These are phyloP conservation scores for Menura novaehollandiae DNA, from an alignment of 2,113 vertebrate genomes.

Conservation along the genomic window DNA sequence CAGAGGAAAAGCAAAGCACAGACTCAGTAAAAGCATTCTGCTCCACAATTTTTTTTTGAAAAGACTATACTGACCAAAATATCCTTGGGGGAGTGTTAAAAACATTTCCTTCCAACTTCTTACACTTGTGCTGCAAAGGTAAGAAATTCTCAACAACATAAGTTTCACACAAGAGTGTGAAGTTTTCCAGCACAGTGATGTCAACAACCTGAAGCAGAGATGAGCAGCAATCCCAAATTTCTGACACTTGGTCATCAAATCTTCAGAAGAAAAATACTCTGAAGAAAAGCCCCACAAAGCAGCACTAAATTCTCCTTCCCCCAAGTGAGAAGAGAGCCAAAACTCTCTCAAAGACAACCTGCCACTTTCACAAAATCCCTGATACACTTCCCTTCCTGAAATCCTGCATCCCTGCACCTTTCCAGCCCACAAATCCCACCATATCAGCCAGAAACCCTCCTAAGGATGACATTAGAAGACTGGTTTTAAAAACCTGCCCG, in stretches of 20 bases:
- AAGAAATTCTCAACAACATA: not conserved
- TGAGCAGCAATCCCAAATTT: rapidly evolving
- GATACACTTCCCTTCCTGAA: rapidly evolving
- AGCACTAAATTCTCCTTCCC: not conserved
- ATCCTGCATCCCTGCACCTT: not conserved
- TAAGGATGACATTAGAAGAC: not conserved
- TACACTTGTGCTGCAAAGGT: not conserved
- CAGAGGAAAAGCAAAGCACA: not conserved
- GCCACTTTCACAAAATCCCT: not conserved
- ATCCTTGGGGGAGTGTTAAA: not conserved
- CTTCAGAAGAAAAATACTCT: not conserved
- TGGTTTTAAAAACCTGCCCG: not conserved
- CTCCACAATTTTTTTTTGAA: not conserved
- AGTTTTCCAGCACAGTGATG: not conserved
- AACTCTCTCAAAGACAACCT: not conserved
- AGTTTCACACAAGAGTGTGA: not conserved
- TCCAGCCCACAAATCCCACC: not conserved
- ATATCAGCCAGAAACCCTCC: not conserved
- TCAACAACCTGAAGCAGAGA: not conserved
- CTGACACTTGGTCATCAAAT: not conserved
- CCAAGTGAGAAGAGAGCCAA: not conserved
- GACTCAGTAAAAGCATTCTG: not conserved
- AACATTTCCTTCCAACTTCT: not conserved
- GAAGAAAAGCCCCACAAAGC: not conserved
- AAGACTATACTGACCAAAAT: not conserved